Conservation (phyloP, 1,140 invertebrate species). For the Heliconius melpomene region DNA sequence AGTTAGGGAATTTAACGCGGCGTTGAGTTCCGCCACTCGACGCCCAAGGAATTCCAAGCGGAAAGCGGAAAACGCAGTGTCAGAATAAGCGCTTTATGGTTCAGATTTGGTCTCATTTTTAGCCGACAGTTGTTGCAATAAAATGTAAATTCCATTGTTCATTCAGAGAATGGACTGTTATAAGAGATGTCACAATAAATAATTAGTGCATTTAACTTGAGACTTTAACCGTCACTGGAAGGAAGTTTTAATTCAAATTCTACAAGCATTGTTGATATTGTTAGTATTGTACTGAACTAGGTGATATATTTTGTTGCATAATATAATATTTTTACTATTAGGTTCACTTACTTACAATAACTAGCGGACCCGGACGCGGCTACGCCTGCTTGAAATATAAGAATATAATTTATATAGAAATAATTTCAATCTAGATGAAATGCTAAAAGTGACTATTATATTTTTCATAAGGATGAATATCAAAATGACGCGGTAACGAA, state of each 20-base stretch:
- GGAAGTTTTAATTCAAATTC: not conserved
- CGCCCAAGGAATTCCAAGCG: no score
- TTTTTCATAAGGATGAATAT: no score
- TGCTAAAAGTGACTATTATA: no score
- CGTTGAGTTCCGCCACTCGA: no score
- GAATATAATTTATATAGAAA: no score
- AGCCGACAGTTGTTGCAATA: not conserved
- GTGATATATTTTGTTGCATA: not conserved
- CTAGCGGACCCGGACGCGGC: no score
- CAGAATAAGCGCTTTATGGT: not conserved
- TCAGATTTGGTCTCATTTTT: not conserved
- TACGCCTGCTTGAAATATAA: no score
- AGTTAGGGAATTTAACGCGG: no score
- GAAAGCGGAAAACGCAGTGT: no score
- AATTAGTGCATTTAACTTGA: slow-evolving; percentile 16
- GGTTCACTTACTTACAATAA: no score
- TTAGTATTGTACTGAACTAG: not conserved
- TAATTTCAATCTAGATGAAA: no score
- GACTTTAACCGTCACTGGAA: not conserved
- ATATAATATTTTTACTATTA: not conserved
- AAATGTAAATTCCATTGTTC: slow-evolving; percentile 27
- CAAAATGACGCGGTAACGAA: no score
- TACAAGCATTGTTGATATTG: not conserved
- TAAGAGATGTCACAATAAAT: slow-evolving; percentile 11
- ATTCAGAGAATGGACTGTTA: slow-evolving; percentile 12